These are phyloP conservation scores for Pachyrhynchus sulphureomaculatus DNA, from an alignment of 1,140 invertebrate genomes.

Conservation along the genomic window DNA sequence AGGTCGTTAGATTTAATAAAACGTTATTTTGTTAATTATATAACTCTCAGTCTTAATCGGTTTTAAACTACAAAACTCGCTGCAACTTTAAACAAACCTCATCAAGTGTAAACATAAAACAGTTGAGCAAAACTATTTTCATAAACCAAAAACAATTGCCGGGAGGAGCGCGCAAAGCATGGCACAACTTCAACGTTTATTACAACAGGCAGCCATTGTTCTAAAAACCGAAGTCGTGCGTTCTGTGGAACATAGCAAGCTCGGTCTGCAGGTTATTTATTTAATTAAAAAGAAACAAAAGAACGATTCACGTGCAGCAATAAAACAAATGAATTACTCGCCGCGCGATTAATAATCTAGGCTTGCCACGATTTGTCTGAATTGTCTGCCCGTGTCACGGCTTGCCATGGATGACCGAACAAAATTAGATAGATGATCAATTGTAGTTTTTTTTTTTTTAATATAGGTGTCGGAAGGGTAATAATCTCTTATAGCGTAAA, in stretches of 20 bases:
- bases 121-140: background rate
- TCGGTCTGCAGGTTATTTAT: slow-evolving; percentile 10
- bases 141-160: background rate
- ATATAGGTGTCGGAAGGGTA: too few species aligned
- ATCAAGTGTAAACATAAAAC: too few species aligned
- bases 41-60: too few species aligned
- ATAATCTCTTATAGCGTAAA: too few species aligned
- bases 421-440: too few species aligned
- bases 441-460: too few species aligned
- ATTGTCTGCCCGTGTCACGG: slow-evolving; percentile 8
- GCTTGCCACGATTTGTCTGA: slow-evolving; percentile 16
- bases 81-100: too few species aligned
- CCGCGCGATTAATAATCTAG: slow-evolving; percentile 22
- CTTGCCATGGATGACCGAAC: background rate
- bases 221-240: slow-evolving; percentile 7
- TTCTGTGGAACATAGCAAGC: background rate
- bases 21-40: too few species aligned
- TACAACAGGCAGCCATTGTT: slow-evolving; percentile 16
- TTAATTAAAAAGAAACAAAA: slow-evolving; percentile 27
- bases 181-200: slow-evolving; percentile 2
- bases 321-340: slow-evolving; percentile 20
- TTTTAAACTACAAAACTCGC: too few species aligned
- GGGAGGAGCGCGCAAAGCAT: background rate
- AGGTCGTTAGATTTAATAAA: too few species aligned
- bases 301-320: slow-evolving; percentile 20